Evolutionary conservation across 2,113 vertebrate genomes (phyloP), one percentile per base, ranked within the genome.

Genomic region (Alaudala cheleensis): DNA sequence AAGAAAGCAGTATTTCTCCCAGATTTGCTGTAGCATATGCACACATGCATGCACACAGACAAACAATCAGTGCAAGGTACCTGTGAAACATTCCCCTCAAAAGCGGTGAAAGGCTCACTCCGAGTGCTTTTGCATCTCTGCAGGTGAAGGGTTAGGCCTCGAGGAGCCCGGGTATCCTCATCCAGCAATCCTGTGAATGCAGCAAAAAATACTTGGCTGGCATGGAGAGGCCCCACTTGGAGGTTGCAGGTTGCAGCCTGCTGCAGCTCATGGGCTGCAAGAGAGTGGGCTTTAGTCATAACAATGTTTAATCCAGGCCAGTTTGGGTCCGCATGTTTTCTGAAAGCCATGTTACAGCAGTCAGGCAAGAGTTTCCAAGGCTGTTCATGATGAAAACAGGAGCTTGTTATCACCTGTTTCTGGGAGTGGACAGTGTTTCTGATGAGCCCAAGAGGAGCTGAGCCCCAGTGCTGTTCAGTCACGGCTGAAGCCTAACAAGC

Each of bases 191-290:
- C 24, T 57, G 12, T 40, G 34, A 13, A 8, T 24, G 29, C 16
- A 74, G 25, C 34, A 49, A 29, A 29, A 19, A 10, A 12, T 23
- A 28, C 16, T 20, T 11, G 11, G 10, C 24, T 24, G 29, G 20
- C 29, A 57, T 29, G 40, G 60, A 49, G 42, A n/a, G 20, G 42
- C 50, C 14, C 10, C 28, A 6, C 58, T 29, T 6, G 1, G 42
- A n/a, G 12, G 19, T 19, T 64, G 23, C 23, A 33, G 23, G 13
- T 26, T 9, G 3, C 49, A 54, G n/a, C 11, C 47, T 37, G 28
- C 28, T 56, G 40, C 23, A 12, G 64, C 21, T 71, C 21, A 4
- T 31, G 11, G 3, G 24, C 0, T 0, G 0, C 0, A 28, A 29
- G 37, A 20, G 12, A 42, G 24, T 8, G 29, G 16, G 25, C 16